Conservation (phyloP, 1,140 invertebrate genomes). For the Caenorhabditis inopinata region DNA sequence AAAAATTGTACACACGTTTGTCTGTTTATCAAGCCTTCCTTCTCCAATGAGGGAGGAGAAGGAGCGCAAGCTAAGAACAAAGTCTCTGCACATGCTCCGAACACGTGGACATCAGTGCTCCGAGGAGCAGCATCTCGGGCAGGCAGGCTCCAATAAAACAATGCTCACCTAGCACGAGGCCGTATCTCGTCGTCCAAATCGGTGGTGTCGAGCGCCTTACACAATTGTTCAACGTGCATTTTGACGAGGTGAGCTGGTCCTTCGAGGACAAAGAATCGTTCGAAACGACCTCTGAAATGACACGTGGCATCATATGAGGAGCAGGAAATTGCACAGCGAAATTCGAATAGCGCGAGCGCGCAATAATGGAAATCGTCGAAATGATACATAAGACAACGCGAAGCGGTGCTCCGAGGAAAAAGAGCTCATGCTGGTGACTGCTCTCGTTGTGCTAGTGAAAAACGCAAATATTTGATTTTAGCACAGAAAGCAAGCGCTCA, state of each 20-base stretch:
- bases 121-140: no score
- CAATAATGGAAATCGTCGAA: no score
- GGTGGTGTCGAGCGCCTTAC: conserved; percentile 42
- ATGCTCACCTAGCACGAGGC: conserved; percentile 33
- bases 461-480: conserved; percentile 27
- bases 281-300: conserved; percentile 37
- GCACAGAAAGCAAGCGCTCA: not conserved
- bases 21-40: not conserved
- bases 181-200: conserved; percentile 46
- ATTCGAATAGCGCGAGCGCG: no score
- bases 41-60: no score
- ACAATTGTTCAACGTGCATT: conserved; percentile 47
- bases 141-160: no score
- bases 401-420: not conserved
- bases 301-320: not conserved
- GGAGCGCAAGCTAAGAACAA: not conserved
- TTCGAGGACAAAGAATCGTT: conserved; percentile 39
- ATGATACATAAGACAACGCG: no score
- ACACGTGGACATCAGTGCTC: conserved; percentile 7
- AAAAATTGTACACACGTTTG: not conserved
- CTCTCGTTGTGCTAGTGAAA: no score
- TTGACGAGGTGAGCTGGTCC: conserved; percentile 35
- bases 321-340: no score
- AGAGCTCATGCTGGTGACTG: no score
- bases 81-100: not conserved